phyloP scores from a whole-genome alignment of 2,113 vertebrate species.

The Perca fluviatilis region DNA sequence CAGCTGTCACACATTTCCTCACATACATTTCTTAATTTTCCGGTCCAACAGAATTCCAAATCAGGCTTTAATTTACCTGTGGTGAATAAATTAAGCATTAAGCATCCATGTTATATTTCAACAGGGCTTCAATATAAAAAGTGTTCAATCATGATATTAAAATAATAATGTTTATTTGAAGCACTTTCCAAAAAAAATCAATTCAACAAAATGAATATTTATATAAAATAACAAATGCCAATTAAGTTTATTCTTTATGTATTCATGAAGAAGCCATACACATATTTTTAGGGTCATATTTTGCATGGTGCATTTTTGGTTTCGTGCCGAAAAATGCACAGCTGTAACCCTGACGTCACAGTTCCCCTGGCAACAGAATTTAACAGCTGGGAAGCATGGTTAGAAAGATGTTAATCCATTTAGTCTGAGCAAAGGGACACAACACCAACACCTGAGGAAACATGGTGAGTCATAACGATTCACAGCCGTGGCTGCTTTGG shows the following conservation, averaged over 20 bases:
- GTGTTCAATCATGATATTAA: conserved; percentile 83
- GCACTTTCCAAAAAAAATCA: not conserved
- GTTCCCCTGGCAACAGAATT: conserved; percentile 49
- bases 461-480: conserved; percentile 77
- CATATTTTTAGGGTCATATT: not conserved
- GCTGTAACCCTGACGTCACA: conserved; percentile 56
- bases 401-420: conserved; percentile 71
- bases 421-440: conserved; percentile 26
- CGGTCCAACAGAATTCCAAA: not conserved
- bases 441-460: conserved; percentile 50
- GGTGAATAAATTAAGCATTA: not conserved
- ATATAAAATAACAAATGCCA: not conserved
- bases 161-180: no score
- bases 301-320: not conserved
- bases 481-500: not conserved
- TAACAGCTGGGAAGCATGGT: conserved; percentile 41
- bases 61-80: not conserved
- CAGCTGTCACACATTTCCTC: not conserved
- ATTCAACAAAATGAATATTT: not conserved
- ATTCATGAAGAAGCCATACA: not conserved
- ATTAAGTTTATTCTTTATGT: not conserved
- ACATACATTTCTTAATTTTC: not conserved
- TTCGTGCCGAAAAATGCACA: not conserved
- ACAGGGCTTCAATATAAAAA: conserved; percentile 97
- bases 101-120: conserved; percentile 7